phyloP scores from a whole-genome alignment of 2,888 invertebrate species.

The Boloria euphrosyne region DNA sequence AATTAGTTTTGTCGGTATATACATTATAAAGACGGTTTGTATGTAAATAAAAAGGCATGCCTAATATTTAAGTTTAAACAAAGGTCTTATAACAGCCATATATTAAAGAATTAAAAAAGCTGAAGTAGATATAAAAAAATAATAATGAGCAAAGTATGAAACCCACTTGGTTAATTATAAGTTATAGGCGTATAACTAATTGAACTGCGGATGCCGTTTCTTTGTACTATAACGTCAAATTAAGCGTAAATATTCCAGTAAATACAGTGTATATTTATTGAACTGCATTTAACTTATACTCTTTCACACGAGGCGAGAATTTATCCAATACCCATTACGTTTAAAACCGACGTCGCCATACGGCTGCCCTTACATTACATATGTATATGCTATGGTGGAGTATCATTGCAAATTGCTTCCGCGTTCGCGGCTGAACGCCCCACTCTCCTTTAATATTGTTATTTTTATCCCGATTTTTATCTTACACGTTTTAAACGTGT shows the following conservation, averaged over 20 bases:
- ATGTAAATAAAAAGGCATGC: no score
- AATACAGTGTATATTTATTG: constrained; percentile 5
- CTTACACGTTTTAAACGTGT: neutral
- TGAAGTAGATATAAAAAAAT: neutral
- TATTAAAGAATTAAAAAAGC: neutral
- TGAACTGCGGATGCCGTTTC: neutral
- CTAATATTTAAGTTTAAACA: no score
- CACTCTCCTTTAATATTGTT: constrained; percentile 2
- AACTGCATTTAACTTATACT: constrained; percentile 5
- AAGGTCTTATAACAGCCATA: no score
- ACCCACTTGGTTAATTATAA: constrained; percentile 2
- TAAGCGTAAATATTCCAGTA: constrained; percentile 12
- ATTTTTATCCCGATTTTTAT: neutral
- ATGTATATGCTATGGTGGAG: neutral
- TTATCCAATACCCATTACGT: constrained; percentile 13
- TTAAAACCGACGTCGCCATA: constrained; percentile 15
- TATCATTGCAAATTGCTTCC: constrained; percentile 16
- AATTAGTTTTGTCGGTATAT: no score
- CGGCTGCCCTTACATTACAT: neutral
- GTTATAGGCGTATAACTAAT: constrained; percentile 9
- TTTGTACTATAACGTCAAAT: neutral
- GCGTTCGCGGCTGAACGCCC: neutral
- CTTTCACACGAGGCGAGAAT: constrained; percentile 9
- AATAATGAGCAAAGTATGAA: constrained; percentile 1
- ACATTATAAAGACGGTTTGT: no score